Base-by-base conservation (phyloP, 2,797 vertebrate species). In the Nothura maculosa region DNA sequence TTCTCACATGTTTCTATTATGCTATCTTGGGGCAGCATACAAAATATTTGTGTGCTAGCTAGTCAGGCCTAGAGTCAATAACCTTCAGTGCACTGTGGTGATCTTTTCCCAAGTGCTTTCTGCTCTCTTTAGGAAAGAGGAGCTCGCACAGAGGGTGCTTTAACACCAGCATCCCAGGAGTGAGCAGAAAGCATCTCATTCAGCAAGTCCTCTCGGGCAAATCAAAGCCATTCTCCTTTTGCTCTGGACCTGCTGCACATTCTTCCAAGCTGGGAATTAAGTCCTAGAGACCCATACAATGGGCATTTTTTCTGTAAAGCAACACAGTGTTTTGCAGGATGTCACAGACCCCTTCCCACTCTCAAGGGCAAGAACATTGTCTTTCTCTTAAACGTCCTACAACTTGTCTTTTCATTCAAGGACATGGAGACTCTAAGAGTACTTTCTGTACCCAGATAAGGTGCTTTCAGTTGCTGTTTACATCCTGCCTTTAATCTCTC, bases 391-490 rank as follows among this genome's bases (percentile, higher is more conserved):
- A 15, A 12, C 30, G 81, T 64, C 57, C 34, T 45, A 48, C 20
- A 66, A 19, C 30, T 60, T 69, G 47, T 14, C n/a, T 84, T 68
- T 75, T 66, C 68, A 75, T 69, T 25, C 40, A 91, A 82, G 78
- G 61, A 40, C 64, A 80, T 8, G 12, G 21, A 89, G 27, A 87
- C 0, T 1, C 55, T 87, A 89, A 90, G 9, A 0, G 1, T 54
- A 63, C 78, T 87, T 90, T 93, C 81, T 87, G 61, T 87, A 90
- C 40, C 25, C 61, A 93, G 86, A 80, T 90, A 91, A 79, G n/a
- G 24, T 74, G 34, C 4, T 12, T 86, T 86, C 81, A 76, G 63
- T 76, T 81, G 87, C 83, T 34, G 25, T 80, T 93, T 85, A 77
- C 68, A 77, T 90, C 68, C 76, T 92, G 76, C 68, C 87, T 90